phyloP scores from a whole-genome alignment of 2,113 vertebrate genomes.

The Bucco capensis region DNA sequence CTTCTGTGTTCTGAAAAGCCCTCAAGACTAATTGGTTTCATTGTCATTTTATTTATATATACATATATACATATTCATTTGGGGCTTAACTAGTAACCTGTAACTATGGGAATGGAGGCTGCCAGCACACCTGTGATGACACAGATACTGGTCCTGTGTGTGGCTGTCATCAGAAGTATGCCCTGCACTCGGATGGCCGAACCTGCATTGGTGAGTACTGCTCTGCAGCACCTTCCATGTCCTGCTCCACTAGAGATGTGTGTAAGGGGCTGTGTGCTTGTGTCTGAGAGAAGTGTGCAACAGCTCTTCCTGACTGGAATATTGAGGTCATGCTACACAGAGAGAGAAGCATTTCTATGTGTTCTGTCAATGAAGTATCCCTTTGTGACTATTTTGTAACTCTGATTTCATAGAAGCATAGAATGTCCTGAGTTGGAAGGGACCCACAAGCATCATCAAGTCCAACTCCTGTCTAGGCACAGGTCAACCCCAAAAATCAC shows the following conservation, averaged over 20 bases:
- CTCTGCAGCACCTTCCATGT: background rate
- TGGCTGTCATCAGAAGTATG: conserved; percentile 97
- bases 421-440: too few species aligned
- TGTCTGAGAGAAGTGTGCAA: background rate
- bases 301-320: background rate
- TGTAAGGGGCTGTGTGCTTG: too few species aligned
- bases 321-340: background rate
- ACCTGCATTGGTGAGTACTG: conserved; percentile 94
- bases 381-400: background rate
- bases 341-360: background rate
- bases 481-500: too few species aligned
- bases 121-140: conserved; percentile 96
- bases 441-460: too few species aligned
- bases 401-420: too few species aligned
- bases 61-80: conserved; percentile 58
- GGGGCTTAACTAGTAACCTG: conserved; percentile 89
- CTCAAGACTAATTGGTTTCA: conserved; percentile 65
- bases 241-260: too few species aligned
- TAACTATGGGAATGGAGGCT: conserved; percentile 98
- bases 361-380: background rate
- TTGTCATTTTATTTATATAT: conserved; percentile 72
- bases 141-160: conserved; percentile 91
- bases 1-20: background rate
- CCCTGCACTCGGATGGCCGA: conserved; percentile 91
- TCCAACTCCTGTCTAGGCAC: too few species aligned